Percentiles rank a stretch among this genome's conserved stretches.
Evolutionary conservation across 1,140 invertebrate genomes (phyloP).

Genomic region (Atta texana): DNA sequence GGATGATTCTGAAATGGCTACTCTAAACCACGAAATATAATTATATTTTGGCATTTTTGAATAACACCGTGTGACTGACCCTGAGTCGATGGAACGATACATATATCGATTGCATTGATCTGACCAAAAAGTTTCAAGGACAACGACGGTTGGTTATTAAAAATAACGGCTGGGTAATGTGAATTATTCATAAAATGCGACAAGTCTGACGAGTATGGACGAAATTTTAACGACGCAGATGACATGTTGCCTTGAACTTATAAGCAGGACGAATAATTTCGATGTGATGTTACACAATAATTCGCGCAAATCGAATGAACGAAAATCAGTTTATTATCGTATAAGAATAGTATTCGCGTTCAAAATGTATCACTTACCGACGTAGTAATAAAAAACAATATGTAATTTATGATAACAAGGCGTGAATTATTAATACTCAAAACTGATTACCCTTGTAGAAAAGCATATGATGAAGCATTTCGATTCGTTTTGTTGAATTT

Average conservation of each 20-base stretch:
- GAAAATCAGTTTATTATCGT: background rate
- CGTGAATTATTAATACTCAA: conserved; percentile 61
- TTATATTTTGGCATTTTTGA: conserved; percentile 11
- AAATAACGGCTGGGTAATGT: conserved; percentile 24
- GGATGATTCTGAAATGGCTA: background rate
- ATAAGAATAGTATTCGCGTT: background rate
- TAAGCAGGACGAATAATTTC: conserved; percentile 50
- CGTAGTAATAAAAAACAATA: background rate
- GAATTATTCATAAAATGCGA: conserved; percentile 62
- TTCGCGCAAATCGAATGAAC: conserved; percentile 24
- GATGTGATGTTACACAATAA: conserved; percentile 47
- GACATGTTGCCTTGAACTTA: conserved; percentile 63
- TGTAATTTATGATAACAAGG: conserved; percentile 64
- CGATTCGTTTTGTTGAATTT: background rate
- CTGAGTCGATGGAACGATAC: background rate
- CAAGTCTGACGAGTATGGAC: background rate
- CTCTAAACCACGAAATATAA: conserved; percentile 45
- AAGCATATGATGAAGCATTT: background rate
- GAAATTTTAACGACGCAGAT: conserved; percentile 51
- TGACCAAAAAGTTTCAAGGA: conserved; percentile 42
- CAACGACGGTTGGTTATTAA: conserved; percentile 25
- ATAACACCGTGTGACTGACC: background rate
- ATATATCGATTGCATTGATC: conserved; percentile 14
- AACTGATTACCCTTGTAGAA: conserved; percentile 63
- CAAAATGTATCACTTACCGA: background rate